phyloP scores from a whole-genome alignment of 2,797 vertebrate species.

The Percopsis omiscomaycus region DNA sequence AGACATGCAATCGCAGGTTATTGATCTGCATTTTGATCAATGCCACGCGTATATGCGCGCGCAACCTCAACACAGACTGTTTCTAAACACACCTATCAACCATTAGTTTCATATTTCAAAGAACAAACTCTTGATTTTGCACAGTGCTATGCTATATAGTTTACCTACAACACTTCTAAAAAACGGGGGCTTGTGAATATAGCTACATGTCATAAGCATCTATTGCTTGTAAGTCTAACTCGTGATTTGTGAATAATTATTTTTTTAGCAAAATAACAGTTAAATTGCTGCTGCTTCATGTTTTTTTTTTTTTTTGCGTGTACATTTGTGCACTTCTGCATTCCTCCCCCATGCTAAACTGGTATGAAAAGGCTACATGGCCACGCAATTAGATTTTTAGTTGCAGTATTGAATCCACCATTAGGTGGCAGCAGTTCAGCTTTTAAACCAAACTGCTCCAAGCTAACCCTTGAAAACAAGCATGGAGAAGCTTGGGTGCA shows the following conservation, averaged over 20 bases:
- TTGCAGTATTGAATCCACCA: constrained; percentile 32
- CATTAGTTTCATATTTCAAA: constrained; percentile 43
- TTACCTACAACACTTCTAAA: constrained; percentile 6
- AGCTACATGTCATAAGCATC: constrained; percentile 24
- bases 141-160: constrained; percentile 6
- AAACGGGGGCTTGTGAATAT: constrained; percentile 21
- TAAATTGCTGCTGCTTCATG: background rate
- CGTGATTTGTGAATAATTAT: constrained; percentile 22
- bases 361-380: background rate
- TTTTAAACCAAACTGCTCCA: background rate
- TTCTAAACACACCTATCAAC: constrained; percentile 34
- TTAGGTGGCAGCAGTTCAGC: constrained; percentile 47
- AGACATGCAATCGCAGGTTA: constrained; percentile 53
- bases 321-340: background rate
- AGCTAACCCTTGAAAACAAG: background rate
- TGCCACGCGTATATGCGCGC: constrained; percentile 13
- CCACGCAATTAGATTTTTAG: background rate
- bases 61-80: constrained; percentile 28
- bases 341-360: background rate
- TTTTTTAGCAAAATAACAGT: background rate
- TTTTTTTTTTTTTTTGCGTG: constrained; percentile 1
- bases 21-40: constrained; percentile 15
- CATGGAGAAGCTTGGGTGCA: too few relatives aligned
- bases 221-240: constrained; percentile 52
- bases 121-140: constrained; percentile 30